Percentiles rank a stretch among this genome's conserved stretches.
Evolutionary conservation across 1,140 invertebrate genomes (phyloP).

Genomic region (Apis florea): DNA sequence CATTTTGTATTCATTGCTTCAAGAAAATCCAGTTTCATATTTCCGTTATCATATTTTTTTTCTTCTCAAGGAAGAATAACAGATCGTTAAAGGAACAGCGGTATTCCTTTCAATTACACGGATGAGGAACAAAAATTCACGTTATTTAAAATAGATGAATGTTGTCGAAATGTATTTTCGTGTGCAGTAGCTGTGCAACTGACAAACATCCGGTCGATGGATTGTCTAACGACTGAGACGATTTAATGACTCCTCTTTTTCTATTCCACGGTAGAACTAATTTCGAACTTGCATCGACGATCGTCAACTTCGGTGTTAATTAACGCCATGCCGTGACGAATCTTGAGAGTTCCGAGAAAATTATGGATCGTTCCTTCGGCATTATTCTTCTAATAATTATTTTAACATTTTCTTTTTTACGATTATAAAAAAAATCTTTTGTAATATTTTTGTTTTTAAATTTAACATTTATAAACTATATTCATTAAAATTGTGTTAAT

Average conservation of each 20-base stretch:
- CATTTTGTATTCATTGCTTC: no score
- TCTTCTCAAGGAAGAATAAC: neutral
- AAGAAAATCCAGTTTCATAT: neutral
- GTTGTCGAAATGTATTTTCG: neutral
- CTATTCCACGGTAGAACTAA: neutral
- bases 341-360: neutral
- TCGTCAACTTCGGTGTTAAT: neutral
- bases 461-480: no score
- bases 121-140: no score
- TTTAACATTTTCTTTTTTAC: neutral
- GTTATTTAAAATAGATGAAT: neutral
- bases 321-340: neutral
- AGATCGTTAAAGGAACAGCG: neutral
- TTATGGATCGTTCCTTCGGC: neutral
- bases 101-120: neutral
- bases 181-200: neutral
- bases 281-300: neutral
- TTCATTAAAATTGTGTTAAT: neutral
- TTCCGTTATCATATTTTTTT: neutral
- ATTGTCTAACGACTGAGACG: neutral
- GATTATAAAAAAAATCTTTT: no score
- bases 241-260: neutral
- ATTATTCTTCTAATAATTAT: neutral
- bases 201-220: slow-evolving; percentile 3
- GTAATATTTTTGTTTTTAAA: no score